A percentile compares a stretch with the other conserved stretches of the same genome.
These are phyloP conservation scores for Rhinopomastus cyanomelas DNA, from an alignment of 2,113 vertebrate genomes.

Conservation along the genomic window DNA sequence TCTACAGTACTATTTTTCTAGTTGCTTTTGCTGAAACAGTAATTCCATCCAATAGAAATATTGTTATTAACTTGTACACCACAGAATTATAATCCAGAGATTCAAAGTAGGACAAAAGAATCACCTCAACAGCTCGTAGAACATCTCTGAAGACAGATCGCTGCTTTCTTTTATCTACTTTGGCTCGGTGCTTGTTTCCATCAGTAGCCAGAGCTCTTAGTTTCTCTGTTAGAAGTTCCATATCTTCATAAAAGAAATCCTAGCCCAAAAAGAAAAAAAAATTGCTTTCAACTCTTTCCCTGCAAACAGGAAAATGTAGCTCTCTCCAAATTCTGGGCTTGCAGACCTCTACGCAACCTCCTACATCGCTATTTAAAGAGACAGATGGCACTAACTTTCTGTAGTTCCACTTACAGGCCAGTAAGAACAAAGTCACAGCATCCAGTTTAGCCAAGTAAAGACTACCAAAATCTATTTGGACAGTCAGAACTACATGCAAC, in stretches of 20 bases:
- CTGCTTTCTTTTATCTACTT: conserved; percentile 96
- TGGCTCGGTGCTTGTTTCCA: conserved; percentile 95
- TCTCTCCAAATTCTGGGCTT: neutral
- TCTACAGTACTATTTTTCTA: neutral
- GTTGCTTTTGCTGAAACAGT: neutral
- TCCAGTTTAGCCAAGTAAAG: neutral
- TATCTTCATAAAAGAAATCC: conserved; percentile 91
- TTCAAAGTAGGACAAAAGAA: neutral
- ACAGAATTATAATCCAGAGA: neutral
- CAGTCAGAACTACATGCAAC: neutral
- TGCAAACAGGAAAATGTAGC: neutral
- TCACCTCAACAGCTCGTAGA: conserved; percentile 91
- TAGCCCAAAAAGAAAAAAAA: conserved; percentile 26
- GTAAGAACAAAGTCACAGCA: neutral
- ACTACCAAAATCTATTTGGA: neutral
- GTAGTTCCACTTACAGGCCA: neutral
- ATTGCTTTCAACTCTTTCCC: neutral
- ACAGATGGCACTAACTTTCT: neutral
- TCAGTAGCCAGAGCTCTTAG: conserved; percentile 91
- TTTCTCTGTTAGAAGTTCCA: conserved; percentile 87
- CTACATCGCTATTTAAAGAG: neutral
- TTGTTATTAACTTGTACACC: neutral
- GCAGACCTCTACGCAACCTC: neutral
- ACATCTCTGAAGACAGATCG: conserved; percentile 95
- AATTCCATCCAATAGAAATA: neutral